Evolutionary conservation across 2,113 vertebrate species (phyloP).

Genomic region (Candoia aspera): DNA sequence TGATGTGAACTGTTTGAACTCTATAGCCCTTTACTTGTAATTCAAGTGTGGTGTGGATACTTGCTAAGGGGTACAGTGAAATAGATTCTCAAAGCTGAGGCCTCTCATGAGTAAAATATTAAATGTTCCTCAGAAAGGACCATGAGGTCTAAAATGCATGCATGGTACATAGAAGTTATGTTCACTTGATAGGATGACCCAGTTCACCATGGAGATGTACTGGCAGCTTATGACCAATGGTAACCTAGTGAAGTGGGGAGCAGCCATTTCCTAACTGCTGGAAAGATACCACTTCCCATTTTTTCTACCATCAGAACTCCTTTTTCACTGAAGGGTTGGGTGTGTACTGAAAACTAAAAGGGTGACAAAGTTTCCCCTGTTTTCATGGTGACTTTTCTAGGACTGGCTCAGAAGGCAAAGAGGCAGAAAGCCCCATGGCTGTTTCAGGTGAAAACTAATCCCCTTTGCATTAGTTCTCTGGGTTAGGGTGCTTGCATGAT

Average conservation of each 20-base stretch:
- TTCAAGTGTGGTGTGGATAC: not conserved
- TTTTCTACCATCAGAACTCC: not conserved
- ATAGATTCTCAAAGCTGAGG: not conserved
- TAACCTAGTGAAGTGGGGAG: not conserved
- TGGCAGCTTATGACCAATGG: not conserved
- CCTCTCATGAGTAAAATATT: not conserved
- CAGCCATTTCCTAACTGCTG: not conserved
- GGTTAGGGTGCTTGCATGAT: not conserved
- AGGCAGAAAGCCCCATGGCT: not conserved
- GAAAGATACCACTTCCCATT: not conserved
- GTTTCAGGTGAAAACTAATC: not conserved
- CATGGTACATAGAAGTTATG: not conserved
- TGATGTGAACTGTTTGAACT: not conserved
- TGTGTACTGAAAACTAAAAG: not conserved
- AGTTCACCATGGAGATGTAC: not conserved
- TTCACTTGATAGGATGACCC: not conserved
- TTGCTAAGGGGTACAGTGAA: not conserved
- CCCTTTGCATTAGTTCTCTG: not conserved
- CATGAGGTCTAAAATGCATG: not conserved
- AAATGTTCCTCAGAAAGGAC: not conserved
- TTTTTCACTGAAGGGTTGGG: not conserved
- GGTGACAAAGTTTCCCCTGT: not conserved
- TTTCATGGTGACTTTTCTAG: not conserved
- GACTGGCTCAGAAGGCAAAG: not conserved
- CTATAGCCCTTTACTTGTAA: not conserved